Evolutionary conservation across 1,140 invertebrate species (phyloP).

Genomic region (Wasmannia auropunctata): DNA sequence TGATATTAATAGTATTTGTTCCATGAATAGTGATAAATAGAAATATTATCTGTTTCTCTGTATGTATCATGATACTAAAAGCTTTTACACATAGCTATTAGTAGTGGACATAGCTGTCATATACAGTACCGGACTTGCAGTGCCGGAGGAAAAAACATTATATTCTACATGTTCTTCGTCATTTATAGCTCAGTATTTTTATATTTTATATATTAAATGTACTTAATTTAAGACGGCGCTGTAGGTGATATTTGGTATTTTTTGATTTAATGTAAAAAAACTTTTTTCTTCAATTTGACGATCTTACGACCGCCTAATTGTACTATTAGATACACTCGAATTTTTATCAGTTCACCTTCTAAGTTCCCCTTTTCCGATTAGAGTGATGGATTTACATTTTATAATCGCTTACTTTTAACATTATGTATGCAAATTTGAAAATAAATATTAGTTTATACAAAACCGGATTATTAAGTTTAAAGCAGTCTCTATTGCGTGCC

Average conservation of each 20-base stretch:
- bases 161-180: conserved; percentile 78
- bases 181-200: conserved; percentile 84
- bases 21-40: conserved; percentile 77
- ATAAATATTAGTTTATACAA: conserved; percentile 82
- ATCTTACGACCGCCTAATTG: conserved; percentile 69
- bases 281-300: conserved; percentile 65
- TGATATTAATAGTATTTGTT: conserved; percentile 76
- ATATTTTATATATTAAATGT: conserved; percentile 84
- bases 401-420: conserved; percentile 82
- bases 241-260: conserved; percentile 80
- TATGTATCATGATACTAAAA: conserved; percentile 83
- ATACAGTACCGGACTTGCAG: conserved; percentile 66
- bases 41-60: conserved; percentile 81
- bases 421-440: conserved; percentile 81
- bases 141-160: conserved; percentile 72
- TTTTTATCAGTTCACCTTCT: conserved; percentile 49
- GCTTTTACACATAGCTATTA: conserved; percentile 82
- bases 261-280: conserved; percentile 70
- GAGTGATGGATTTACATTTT: conserved; percentile 74
- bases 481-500: conserved; percentile 69
- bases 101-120: conserved; percentile 73
- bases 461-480: conserved; percentile 69
- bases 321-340: conserved; percentile 67
- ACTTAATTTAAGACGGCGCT: conserved; percentile 83
- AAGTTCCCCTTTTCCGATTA: conserved; percentile 62